Evolutionary conservation across 2,113 vertebrate genomes (phyloP), one percentile per base, ranked within the genome.

Genomic region (Anhinga anhinga): DNA sequence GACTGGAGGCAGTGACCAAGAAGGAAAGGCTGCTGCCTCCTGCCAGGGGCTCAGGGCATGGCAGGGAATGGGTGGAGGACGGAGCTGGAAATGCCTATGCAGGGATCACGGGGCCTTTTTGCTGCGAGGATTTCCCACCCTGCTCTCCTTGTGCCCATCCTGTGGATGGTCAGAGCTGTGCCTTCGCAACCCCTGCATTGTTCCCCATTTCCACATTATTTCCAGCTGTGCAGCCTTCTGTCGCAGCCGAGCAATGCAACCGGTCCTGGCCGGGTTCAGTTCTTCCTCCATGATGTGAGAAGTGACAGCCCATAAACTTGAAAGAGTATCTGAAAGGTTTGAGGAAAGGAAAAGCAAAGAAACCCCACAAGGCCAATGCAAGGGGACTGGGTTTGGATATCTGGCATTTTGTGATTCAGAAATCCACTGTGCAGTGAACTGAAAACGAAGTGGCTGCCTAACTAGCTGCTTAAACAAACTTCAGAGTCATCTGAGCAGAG

Each of bases 241-340:
- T 44, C 1, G 0, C 55, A 65, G 61, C 34, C 2, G 6, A 83
- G 30, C 65, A 59, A 38, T 7, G 30, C 4, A 3, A 20, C 38
- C 1, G 0, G 30, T 30, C 49, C 69, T 42, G 47, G 20, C 47
- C 3, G 6, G 30, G 27, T 5, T n/a, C 11, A 1, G 34, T 21
- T 86, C 82, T 67, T 52, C 47, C 73, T 72, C 61, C 16, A 5
- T 32, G 47, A 23, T 26, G 63, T 52, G 26, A 45, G 59, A 78
- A 88, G 66, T 44, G 87, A n/a, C 59, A 86, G 76, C 70, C 86
- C 82, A 61, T 42, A 56, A 88, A 77, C 91, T 34, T 63, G 66
- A 86, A 76, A 82, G 53, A 47, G 50, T 49, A 36, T 47, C 29
- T 76, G n/a, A 58, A 59, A 74, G n/a, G 40, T 44, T 8, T 45